Percentiles rank a stretch among this genome's conserved stretches.
Evolutionary conservation across 2,888 invertebrate genomes (phyloP).

Genomic region (Mythimna impura): DNA sequence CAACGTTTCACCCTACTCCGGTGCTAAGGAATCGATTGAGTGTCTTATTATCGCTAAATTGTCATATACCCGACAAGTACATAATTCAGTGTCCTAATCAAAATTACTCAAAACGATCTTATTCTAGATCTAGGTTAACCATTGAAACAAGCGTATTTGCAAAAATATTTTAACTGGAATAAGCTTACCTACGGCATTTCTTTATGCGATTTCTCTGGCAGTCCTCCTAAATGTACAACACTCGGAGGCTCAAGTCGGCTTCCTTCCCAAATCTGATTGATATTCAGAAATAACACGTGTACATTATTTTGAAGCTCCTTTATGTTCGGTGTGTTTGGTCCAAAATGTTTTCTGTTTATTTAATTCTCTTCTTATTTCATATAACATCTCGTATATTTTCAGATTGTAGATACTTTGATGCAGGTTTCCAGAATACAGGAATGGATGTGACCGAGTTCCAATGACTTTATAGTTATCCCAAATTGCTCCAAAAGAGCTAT

Average conservation of each 20-base stretch:
- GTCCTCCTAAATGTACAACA: slow-evolving; percentile 80
- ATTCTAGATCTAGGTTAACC: background rate
- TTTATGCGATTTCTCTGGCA: slow-evolving; percentile 73
- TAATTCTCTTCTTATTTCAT: slow-evolving; percentile 44
- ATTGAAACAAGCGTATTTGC: too few species aligned
- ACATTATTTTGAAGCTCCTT: slow-evolving; percentile 61
- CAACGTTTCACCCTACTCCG: too few species aligned
- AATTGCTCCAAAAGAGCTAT: background rate
- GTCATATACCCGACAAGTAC: too few species aligned
- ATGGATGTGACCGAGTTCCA: slow-evolving; percentile 69
- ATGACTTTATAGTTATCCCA: slow-evolving; percentile 50
- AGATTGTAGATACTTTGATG: too few species aligned
- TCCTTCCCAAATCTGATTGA: slow-evolving; percentile 76
- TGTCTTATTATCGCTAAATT: too few species aligned
- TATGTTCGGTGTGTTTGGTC: slow-evolving; percentile 59
- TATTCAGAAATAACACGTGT: slow-evolving; percentile 81
- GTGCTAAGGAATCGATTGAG: too few species aligned
- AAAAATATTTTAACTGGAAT: too few species aligned
- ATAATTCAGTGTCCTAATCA: too few species aligned
- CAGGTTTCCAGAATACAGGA: slow-evolving; percentile 66
- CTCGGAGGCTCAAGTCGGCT: slow-evolving; percentile 81
- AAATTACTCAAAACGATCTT: too few species aligned
- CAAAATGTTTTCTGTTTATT: slow-evolving; percentile 63
- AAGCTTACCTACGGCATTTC: slow-evolving; percentile 63
- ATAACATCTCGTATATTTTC: too few species aligned